Evolutionary conservation across 1,140 invertebrate species (phyloP).

Genomic region (Atopsyche davidsoni): DNA sequence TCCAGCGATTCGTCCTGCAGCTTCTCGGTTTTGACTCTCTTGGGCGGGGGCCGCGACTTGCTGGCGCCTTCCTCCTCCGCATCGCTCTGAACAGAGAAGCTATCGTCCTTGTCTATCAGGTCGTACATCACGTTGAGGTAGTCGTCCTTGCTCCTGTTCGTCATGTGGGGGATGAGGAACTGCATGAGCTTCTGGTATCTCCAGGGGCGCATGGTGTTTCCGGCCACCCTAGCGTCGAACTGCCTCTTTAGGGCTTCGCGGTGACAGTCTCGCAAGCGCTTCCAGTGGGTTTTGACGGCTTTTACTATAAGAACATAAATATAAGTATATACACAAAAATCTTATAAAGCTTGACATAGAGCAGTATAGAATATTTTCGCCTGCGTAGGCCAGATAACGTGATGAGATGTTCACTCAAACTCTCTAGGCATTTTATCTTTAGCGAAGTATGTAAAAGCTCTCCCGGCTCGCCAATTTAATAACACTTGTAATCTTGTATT

Average conservation of each 20-base stretch:
- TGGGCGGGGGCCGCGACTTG: neutral
- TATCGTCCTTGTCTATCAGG: slow-evolving; percentile 36
- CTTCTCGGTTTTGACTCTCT: slow-evolving; percentile 21
- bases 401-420: no score
- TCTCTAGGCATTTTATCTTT: no score
- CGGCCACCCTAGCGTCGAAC: neutral
- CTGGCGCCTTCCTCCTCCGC: slow-evolving; percentile 1
- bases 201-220: no score
- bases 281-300: slow-evolving; percentile 45
- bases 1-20: slow-evolving; percentile 28
- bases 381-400: no score
- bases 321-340: no score
- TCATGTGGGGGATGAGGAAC: slow-evolving; percentile 45
- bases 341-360: no score
- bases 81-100: slow-evolving; percentile 23
- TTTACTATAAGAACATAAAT: slow-evolving; percentile 34
- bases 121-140: no score
- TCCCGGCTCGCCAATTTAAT: no score
- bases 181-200: slow-evolving; percentile 43
- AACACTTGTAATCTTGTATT: no score
- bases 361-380: no score
- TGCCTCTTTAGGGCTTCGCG: slow-evolving; percentile 43
- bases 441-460: no score
- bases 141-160: slow-evolving; percentile 13
- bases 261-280: slow-evolving; percentile 44